phyloP scores from a whole-genome alignment of 2,888 invertebrate genomes.

The Zhuqinia jingwanae region DNA sequence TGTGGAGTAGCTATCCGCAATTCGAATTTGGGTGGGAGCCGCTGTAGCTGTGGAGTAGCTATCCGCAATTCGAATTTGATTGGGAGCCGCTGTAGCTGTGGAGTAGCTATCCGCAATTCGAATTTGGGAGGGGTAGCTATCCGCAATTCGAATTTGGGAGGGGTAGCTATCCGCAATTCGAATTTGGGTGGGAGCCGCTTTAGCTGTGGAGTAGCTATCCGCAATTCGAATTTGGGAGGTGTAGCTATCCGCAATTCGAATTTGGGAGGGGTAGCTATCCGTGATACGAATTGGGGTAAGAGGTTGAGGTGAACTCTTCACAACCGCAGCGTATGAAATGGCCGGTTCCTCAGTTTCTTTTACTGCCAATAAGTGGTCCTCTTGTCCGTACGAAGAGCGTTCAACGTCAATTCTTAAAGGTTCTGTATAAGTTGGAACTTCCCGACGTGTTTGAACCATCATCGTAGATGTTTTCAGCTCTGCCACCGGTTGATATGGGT shows the following conservation, averaged over 20 bases:
- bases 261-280: neutral
- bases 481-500: neutral
- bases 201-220: too few relatives aligned
- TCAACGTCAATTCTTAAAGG: slow-evolving; percentile 4
- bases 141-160: too few relatives aligned
- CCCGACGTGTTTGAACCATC: neutral
- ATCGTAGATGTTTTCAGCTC: neutral
- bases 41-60: too few relatives aligned
- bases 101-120: too few relatives aligned
- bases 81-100: too few relatives aligned
- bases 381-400: too few relatives aligned
- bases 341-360: neutral
- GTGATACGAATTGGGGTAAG: too few relatives aligned
- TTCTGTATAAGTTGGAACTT: neutral
- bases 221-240: too few relatives aligned
- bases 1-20: too few relatives aligned
- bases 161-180: neutral
- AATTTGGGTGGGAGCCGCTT: neutral
- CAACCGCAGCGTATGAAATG: neutral
- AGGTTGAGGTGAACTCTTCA: neutral
- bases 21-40: too few relatives aligned
- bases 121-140: neutral
- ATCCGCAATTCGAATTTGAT: neutral
- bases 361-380: slow-evolving; percentile 7
- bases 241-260: too few relatives aligned